Conservation (phyloP, 2,797 vertebrate genomes). For the Ammospiza maritima region DNA sequence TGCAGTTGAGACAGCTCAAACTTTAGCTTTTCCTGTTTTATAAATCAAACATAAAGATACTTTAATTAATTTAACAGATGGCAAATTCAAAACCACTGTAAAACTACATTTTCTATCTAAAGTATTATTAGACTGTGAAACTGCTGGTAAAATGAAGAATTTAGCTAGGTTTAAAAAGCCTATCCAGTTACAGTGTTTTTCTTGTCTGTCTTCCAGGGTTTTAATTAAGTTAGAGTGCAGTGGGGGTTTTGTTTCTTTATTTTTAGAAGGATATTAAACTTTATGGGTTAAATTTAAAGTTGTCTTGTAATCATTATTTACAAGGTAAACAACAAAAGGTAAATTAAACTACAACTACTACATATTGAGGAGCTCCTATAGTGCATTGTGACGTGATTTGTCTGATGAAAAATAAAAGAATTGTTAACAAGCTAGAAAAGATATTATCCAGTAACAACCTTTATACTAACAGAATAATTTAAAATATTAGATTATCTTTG, state of each 20-base stretch:
- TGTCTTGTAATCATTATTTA: background rate
- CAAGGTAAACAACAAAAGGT: background rate
- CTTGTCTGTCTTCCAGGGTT: constrained; percentile 1
- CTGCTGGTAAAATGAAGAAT: constrained; percentile 1
- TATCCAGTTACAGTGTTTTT: background rate
- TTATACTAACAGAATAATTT: background rate
- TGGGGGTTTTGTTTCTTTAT: background rate
- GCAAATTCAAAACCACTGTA: constrained; percentile 13
- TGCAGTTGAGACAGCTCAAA: background rate
- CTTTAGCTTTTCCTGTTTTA: background rate
- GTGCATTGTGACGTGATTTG: background rate
- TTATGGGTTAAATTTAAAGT: background rate
- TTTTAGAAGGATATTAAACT: constrained; percentile 22
- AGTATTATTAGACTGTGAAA: constrained; percentile 20
- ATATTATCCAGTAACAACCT: background rate
- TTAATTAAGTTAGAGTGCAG: constrained; percentile 22
- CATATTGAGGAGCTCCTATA: background rate
- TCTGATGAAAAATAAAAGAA: background rate
- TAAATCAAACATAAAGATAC: background rate
- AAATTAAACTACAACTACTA: background rate
- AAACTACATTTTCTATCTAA: background rate
- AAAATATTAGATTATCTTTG: background rate
- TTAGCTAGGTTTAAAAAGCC: background rate
- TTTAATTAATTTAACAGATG: constrained; percentile 47
- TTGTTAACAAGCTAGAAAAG: background rate